Evolutionary conservation across 2,113 vertebrate genomes (phyloP), one percentile per base, ranked within the genome.

Genomic region (Bujurquina vittata): DNA sequence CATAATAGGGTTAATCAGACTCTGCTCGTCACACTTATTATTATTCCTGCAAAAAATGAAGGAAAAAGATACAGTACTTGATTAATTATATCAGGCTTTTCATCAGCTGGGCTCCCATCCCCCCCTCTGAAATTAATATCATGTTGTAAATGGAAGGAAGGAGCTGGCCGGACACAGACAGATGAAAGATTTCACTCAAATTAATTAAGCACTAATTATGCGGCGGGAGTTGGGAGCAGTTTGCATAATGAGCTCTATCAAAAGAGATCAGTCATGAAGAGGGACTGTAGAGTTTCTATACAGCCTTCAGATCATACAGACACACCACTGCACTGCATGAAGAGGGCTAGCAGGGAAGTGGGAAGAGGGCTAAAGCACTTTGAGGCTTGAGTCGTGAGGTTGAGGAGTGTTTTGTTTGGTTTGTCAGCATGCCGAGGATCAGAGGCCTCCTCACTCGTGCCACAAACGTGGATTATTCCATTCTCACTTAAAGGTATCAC

Each of bases 171-270:
- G 96, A 96, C 95, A 95, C 85, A 93, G 95, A 96, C 96, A 97
- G 97, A 98, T 96, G 96, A 99, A 98, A 97, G 96, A 96, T 97
- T 96, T 96, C 93, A 94, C 95, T 96, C 95, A 96, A 96, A 97
- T 97, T 97, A 97, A 98, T 97, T 97, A 97, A 96, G 92, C 88
- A 85, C 92, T 97, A 97, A 97, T 97, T 97, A 97, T 94, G 95
- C 92, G 84, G 92, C 94, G 83, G 94, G 94, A 96, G 96, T 95
- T 95, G 96, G 94, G 95, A 96, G 96, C 94, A 94, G 95, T 95
- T 96, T 95, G 95, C 96, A 96, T 95, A 97, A 96, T 96, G 93
- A 96, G 93, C 92, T 91, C 80, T 94, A 95, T 96, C 95, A 96
- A 95, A 95, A 94, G 95, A 95, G 95, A 96, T 94, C 94, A 93